Evolutionary conservation across 2,797 vertebrate species (phyloP).

Genomic region (Eleutherodactylus coqui): DNA sequence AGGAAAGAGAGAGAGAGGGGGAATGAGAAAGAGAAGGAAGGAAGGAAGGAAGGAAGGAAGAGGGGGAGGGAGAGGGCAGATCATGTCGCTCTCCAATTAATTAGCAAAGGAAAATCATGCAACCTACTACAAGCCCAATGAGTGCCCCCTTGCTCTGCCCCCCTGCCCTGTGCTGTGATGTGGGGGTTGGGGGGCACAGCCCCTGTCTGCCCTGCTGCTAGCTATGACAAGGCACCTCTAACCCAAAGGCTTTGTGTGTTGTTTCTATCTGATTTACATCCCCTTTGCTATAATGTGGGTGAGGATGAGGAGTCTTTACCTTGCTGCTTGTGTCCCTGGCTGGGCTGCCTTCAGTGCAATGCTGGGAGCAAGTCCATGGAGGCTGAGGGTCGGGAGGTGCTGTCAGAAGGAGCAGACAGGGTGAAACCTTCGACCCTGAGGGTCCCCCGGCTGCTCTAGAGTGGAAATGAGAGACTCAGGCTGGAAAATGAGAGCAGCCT

Average conservation of each 20-base stretch:
- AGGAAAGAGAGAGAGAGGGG: slow-evolving; percentile 62
- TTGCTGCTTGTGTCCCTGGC: slow-evolving; percentile 78
- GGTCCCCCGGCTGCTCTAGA: slow-evolving; percentile 80
- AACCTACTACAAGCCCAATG: background rate
- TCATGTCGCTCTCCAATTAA: slow-evolving; percentile 64
- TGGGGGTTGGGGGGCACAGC: slow-evolving; percentile 17
- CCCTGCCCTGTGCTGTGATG: slow-evolving; percentile 21
- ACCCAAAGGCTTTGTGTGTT: slow-evolving; percentile 88
- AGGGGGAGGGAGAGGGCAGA: slow-evolving; percentile 62
- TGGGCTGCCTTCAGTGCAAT: slow-evolving; percentile 84
- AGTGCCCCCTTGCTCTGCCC: slow-evolving; percentile 20
- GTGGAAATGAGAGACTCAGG: slow-evolving; percentile 68
- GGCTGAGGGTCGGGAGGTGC: slow-evolving; percentile 74
- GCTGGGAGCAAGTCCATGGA: slow-evolving; percentile 85
- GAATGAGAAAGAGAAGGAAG: too few species aligned
- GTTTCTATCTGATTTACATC: slow-evolving; percentile 64
- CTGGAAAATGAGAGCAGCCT: slow-evolving; percentile 72
- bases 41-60: slow-evolving; percentile 34
- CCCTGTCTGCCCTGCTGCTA: slow-evolving; percentile 32
- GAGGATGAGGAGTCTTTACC: slow-evolving; percentile 73
- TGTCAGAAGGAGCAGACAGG: slow-evolving; percentile 79
- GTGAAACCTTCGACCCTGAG: slow-evolving; percentile 93
- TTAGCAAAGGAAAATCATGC: slow-evolving; percentile 44
- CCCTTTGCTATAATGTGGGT: slow-evolving; percentile 73
- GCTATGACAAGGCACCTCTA: slow-evolving; percentile 87